Conservation (phyloP, 2,797 vertebrate species). For the Sebastes baramenuke region DNA sequence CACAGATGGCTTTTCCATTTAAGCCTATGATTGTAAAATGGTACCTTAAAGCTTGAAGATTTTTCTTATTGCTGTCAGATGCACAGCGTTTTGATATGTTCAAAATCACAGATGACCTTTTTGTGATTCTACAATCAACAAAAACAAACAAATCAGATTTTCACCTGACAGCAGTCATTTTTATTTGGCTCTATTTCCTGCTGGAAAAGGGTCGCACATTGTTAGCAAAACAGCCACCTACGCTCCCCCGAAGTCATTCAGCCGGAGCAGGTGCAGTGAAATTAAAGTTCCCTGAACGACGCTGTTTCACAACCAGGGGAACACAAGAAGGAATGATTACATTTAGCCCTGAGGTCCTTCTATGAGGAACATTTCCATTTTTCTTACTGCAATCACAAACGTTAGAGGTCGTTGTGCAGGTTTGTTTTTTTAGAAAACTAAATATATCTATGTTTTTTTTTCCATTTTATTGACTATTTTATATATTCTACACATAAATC, state of each 20-base stretch:
- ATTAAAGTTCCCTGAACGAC: conserved; percentile 36
- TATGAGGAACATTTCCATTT: conserved; percentile 15
- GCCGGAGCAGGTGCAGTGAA: conserved; percentile 22
- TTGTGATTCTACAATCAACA: background rate
- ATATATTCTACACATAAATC: background rate
- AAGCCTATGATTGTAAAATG: conserved; percentile 4
- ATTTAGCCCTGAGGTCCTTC: conserved; percentile 31
- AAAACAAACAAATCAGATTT: conserved; percentile 1
- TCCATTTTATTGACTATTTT: conserved; percentile 15
- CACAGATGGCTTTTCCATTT: background rate
- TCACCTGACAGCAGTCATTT: background rate
- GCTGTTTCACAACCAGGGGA: conserved; percentile 15
- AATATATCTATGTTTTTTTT: background rate
- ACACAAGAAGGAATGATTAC: conserved; percentile 36
- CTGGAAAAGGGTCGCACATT: conserved; percentile 1
- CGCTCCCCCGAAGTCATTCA: conserved; percentile 12
- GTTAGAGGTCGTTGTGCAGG: background rate
- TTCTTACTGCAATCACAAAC: background rate
- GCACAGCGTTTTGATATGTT: background rate
- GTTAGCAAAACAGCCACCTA: background rate
- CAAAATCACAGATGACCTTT: conserved; percentile 15
- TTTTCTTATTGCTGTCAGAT: conserved; percentile 9
- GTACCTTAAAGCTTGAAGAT: conserved; percentile 3
- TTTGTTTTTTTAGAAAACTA: conserved; percentile 6
- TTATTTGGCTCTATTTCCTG: conserved; percentile 16